A percentile compares a stretch with the other conserved stretches of the same genome.
Conservation (phyloP, 2,113 vertebrate species). For the Lethenteron camtschaticum region DNA sequence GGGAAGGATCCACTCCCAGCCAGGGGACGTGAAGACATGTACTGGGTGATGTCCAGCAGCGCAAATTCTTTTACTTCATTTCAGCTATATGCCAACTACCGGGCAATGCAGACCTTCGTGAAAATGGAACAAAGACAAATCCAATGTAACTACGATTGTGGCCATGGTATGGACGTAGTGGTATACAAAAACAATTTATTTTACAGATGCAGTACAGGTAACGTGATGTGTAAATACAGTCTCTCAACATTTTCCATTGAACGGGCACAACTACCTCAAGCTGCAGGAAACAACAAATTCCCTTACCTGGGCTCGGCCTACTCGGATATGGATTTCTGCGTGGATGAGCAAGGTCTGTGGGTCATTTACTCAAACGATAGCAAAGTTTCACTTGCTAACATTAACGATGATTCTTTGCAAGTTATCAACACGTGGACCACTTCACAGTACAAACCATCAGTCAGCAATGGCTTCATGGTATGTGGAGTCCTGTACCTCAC, state of each 20-base stretch:
- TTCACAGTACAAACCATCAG: conserved; percentile 26
- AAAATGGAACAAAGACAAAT: conserved; percentile 9
- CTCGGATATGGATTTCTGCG: conserved; percentile 20
- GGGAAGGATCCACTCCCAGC: conserved; percentile 16
- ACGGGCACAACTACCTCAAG: not conserved
- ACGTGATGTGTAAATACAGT: conserved; percentile 14
- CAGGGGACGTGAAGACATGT: conserved; percentile 10
- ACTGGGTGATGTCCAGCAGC: conserved; percentile 15
- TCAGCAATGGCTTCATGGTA: conserved; percentile 66
- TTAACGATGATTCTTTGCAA: conserved; percentile 60
- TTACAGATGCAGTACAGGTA: conserved; percentile 17
- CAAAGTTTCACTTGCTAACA: conserved; percentile 66
- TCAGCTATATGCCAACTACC: conserved; percentile 9
- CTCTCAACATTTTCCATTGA: conserved; percentile 11
- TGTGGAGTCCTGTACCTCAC: conserved; percentile 70
- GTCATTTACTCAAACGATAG: conserved; percentile 79
- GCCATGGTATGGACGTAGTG: conserved; percentile 14
- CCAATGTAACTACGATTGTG: conserved; percentile 7
- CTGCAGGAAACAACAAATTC: conserved; percentile 15
- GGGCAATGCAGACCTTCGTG: conserved; percentile 12
- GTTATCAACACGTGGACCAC: conserved; percentile 68
- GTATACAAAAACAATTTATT: conserved; percentile 16
- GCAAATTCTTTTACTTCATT: conserved; percentile 11
- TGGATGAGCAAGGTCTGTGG: conserved; percentile 80
- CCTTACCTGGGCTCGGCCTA: conserved; percentile 24